A percentile compares a stretch with the other conserved stretches of the same genome.
Evolutionary conservation across 2,888 invertebrate genomes (phyloP).

Genomic region (Agonopterix subpropinquella): DNA sequence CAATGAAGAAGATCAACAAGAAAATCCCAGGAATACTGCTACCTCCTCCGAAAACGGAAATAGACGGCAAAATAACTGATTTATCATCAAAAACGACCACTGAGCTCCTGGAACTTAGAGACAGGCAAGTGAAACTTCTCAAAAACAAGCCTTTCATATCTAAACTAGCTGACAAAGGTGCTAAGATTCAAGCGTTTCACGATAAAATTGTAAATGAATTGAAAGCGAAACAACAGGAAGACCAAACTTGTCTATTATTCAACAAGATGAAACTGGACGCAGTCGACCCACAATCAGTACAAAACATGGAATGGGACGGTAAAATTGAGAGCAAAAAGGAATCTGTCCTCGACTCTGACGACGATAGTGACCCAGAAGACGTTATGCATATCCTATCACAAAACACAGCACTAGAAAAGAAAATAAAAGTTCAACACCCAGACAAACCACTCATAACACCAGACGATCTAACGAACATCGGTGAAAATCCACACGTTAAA

Average conservation of each 20-base stretch:
- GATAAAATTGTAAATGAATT: conserved; percentile 65
- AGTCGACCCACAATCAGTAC: conserved; percentile 60
- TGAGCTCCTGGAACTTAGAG: conserved; percentile 70
- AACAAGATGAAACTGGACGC: conserved; percentile 62
- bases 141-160: conserved; percentile 66
- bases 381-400: conserved; percentile 77
- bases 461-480: conserved; percentile 66
- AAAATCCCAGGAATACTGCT: conserved; percentile 67
- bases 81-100: conserved; percentile 57
- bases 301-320: conserved; percentile 77
- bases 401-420: conserved; percentile 64
- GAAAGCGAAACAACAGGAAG: conserved; percentile 63
- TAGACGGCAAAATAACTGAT: conserved; percentile 72
- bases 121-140: conserved; percentile 74
- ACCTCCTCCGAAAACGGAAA: conserved; percentile 59
- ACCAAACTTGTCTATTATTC: conserved; percentile 66
- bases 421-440: conserved; percentile 53
- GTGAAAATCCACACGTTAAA: conserved; percentile 64
- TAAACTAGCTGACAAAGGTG: conserved; percentile 77
- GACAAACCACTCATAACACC: conserved; percentile 67
- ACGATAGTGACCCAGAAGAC: conserved; percentile 76
- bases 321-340: conserved; percentile 41
- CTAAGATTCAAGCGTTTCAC: conserved; percentile 66
- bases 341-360: conserved; percentile 70
- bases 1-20: conserved; percentile 49